Percentiles rank a stretch among this genome's conserved stretches.
phyloP scores from a whole-genome alignment of 2,113 vertebrate genomes.

The Sminthopsis crassicaudata region DNA sequence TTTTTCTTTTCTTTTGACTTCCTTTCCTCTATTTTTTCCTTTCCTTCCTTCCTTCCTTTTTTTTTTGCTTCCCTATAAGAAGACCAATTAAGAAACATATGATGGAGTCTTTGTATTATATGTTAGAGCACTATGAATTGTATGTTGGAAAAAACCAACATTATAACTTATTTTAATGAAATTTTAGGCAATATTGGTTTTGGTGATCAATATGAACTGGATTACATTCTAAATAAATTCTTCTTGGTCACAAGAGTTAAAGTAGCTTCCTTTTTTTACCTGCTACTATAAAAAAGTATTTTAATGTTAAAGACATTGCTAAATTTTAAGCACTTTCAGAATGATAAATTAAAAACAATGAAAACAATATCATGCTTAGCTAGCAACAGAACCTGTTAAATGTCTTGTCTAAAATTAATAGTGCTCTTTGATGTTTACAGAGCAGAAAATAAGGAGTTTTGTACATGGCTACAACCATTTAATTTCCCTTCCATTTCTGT shows the following conservation, averaged over 20 bases:
- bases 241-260: neutral
- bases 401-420: constrained; percentile 54
- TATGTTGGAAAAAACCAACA: neutral
- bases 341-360: constrained; percentile 47
- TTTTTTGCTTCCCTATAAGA: neutral
- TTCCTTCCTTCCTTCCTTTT: no score
- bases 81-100: neutral
- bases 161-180: neutral
- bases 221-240: neutral
- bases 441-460: neutral
- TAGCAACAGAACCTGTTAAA: constrained; percentile 37
- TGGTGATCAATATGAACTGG: neutral
- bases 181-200: neutral
- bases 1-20: neutral
- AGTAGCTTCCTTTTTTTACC: neutral
- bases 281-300: constrained; percentile 11
- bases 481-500: neutral
- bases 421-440: neutral
- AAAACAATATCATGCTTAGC: constrained; percentile 6
- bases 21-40: neutral
- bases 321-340: constrained; percentile 31
- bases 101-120: neutral
- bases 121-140: neutral
- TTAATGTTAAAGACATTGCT: constrained; percentile 32
- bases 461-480: constrained; percentile 24